Base-by-base conservation (phyloP, 2,113 vertebrate species). In the Siphamia tubifer region DNA sequence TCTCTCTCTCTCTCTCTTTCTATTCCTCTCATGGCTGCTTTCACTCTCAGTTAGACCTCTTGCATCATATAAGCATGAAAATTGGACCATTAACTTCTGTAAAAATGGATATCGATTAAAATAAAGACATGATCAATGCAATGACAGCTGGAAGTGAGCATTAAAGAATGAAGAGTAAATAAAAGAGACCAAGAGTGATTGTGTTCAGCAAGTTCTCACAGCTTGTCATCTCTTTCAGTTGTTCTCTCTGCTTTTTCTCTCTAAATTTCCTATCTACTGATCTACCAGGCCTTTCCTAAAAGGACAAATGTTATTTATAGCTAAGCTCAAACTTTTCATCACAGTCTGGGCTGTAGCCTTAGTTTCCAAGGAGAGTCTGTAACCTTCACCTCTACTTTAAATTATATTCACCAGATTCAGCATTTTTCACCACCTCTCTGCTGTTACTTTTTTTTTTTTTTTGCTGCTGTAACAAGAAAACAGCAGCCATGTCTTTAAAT, bases 291-390 rank as follows among this genome's bases (percentile, higher is more conserved):
- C 23, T 55, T 55, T 60, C 39, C 38, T 61, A 36, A 30, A 52
- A 45, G 45, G 66, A 54, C 6, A 52, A 49, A 24, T 2, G 9
- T 54, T 72, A 61, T 78, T 78, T 69, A 73, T 61, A 63, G 31
- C 39, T 5, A 8, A 23, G 19, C 62, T 64, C 24, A 5, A 6
- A 28, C 43, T 52, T 74, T 74, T 5, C 48, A 35, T 56, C 10
- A 0, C 39, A 55, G 38, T 54, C 63, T 65, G 43, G 16, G 39
- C 34, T 35, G n/a, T 3, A 19, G 10, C 10, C 2, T 30, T 20
- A 58, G 17, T 15, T 74, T 39, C 62, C 61, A 34, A 31, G 28
- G 23, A 35, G n/a, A 68, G 56, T 39, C 38, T 32, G 60, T 43
- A 67, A 38, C 21, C 24, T 13, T 48, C 28, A 15, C 30, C 47